Percentiles rank a stretch among this genome's conserved stretches.
These are phyloP conservation scores for Apistogramma diplotaenia DNA, from an alignment of 2,113 vertebrate genomes.

Conservation along the genomic window DNA sequence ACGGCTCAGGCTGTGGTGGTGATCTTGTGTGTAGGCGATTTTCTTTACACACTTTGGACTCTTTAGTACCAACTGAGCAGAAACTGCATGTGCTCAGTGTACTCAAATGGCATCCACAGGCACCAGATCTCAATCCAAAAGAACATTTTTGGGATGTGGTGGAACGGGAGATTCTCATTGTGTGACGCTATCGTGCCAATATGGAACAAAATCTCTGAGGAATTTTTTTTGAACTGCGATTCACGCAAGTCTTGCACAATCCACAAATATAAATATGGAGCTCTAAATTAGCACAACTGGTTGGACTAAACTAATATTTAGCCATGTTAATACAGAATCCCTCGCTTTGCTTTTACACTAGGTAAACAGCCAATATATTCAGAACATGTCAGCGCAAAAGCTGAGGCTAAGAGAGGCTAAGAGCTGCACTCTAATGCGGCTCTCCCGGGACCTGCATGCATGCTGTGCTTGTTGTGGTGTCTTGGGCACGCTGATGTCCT, in stretches of 20 bases:
- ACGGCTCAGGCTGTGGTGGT: too few relatives aligned
- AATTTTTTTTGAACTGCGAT: not conserved
- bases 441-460: not conserved
- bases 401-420: not conserved
- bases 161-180: too few relatives aligned
- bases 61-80: too few relatives aligned
- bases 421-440: not conserved
- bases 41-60: too few relatives aligned
- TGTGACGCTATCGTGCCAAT: too few relatives aligned
- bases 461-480: conserved; percentile 18
- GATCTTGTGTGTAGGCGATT: too few relatives aligned
- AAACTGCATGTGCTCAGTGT: too few relatives aligned
- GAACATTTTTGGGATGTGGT: too few relatives aligned
- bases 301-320: not conserved
- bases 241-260: not conserved
- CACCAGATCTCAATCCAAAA: too few relatives aligned
- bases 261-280: not conserved
- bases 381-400: not conserved
- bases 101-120: too few relatives aligned
- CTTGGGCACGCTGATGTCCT: not conserved
- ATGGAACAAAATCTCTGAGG: too few relatives aligned
- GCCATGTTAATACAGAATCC: not conserved
- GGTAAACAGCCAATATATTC: not conserved
- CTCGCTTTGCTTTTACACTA: not conserved
- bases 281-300: too few relatives aligned